Base-by-base conservation (phyloP, 2,113 vertebrate genomes). In the Periophthalmus modestus region DNA sequence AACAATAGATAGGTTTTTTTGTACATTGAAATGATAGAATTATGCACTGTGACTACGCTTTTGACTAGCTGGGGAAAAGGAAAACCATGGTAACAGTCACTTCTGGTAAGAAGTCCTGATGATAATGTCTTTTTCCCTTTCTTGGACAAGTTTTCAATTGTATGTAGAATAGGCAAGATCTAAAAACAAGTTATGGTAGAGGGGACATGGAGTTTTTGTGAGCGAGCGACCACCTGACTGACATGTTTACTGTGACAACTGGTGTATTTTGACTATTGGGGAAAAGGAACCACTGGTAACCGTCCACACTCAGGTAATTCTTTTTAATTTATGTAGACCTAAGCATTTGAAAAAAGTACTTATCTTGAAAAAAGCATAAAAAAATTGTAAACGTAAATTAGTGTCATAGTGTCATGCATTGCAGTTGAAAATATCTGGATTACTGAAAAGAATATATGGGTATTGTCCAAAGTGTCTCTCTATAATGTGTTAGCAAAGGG, bases 1-100 rank as follows among this genome's bases (percentile, higher is more conserved):
- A 59, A 13, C n/a, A 24, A 68, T 43, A 21, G 68, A 33, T 18
- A 66, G 48, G 75, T 88, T 88, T 88, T 88, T 85, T 87, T 85
- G 88, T 80, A 75, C 55, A 65, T 3, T 57, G 57, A 24, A 15
- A 52, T 58, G 6, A 28, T 63, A 34, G 6, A 48, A 62, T 80
- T 24, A 77, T 43, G 2, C 16, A 87, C 77, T 88, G 88, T 89
- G 84, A 84, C 73, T n/a, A 88, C 0, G 65, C 0, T 80, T 89
- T 92, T 48, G 77, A 80, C 7, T 18, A 61, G 75, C 93, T 92
- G 93, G n/a, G 92, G 92, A 12, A 86, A 74, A 39, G 92, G 92
- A 1, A n/a, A 1, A 82, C 80, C 0, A 67, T 4, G 66, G 90
- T 93, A 68, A 92, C 89, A 0, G 82, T 93, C 71, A 85, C 88